Base-by-base conservation (phyloP, 2,797 vertebrate genomes). In the Lutjanus argentimaculatus region DNA sequence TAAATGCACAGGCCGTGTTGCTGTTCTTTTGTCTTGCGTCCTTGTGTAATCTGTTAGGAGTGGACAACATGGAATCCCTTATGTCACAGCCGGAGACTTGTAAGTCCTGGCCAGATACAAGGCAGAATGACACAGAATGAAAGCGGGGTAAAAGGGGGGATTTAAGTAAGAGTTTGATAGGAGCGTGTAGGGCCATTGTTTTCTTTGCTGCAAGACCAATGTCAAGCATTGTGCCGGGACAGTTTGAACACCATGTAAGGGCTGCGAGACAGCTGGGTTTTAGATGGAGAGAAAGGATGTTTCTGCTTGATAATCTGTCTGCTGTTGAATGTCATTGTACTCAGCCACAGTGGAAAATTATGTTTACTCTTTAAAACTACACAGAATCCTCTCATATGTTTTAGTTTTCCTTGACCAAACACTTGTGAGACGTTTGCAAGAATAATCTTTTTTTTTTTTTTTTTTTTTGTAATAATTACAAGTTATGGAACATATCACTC, bases 11-110 rank as follows among this genome's bases (percentile, higher is more conserved):
- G 80, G 80, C 81, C 86, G 73, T 74, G 89, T 91, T 94, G 91
- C 88, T 94, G 90, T 94, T 92, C 93, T 94, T 96, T 97, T 97
- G 96, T 97, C 94, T 95, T 94, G 93, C 82, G 90, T 92, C 91
- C 90, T 91, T 81, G 91, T 95, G 92, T 95, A 95, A 96, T 96
- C 95, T 95, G 92, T 95, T 92, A 93, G 88, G 90, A 95, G 89
- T 93, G 95, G 95, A 95, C 93, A 92, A 92, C 92, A 87, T 84
- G 79, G 91, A 94, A 94, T 95, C 94, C 94, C 92, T 93, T 80
- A 90, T 95, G 95, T 94, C 95, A 94, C 93, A 95, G 92, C 88
- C 92, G 61, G 89, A 93, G 93, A 93, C 92, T 94, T 95, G 94
- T 93, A 95, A 93, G 93, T 90, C 90, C 85, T 83, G 88, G 88